phyloP scores from a whole-genome alignment of 2,888 invertebrate species.

The Lagria hirta region DNA sequence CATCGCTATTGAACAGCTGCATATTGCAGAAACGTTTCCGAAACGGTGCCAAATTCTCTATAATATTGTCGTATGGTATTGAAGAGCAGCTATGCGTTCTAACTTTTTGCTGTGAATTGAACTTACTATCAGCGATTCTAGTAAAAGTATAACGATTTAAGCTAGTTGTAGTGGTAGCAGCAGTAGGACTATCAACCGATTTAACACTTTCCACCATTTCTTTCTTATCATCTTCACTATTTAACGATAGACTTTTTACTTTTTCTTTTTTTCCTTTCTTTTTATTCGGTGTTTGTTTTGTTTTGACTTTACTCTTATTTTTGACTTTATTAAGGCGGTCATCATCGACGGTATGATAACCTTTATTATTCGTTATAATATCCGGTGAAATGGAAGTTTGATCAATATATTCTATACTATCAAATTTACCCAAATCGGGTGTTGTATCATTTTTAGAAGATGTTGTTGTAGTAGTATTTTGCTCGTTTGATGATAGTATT shows the following conservation, averaged over 20 bases:
- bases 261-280: conserved; percentile 39
- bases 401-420: conserved; percentile 66
- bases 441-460: conserved; percentile 49
- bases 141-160: conserved; percentile 49
- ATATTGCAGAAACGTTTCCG: conserved; percentile 52
- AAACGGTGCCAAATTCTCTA: conserved; percentile 53
- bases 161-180: conserved; percentile 46
- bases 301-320: conserved; percentile 12
- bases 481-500: conserved; percentile 64
- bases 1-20: conserved; percentile 46
- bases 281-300: conserved; percentile 39
- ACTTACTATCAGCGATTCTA: conserved; percentile 36
- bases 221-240: conserved; percentile 26
- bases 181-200: conserved; percentile 44
- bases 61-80: conserved; percentile 52
- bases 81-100: conserved; percentile 53
- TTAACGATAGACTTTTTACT: conserved; percentile 31
- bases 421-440: conserved; percentile 39
- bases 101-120: conserved; percentile 42
- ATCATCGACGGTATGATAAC: conserved; percentile 21
- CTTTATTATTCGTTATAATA: conserved; percentile 49
- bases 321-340: conserved; percentile 18
- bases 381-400: conserved; percentile 63
- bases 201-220: conserved; percentile 35
- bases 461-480: conserved; percentile 13